Evolutionary conservation across 2,888 invertebrate genomes (phyloP).

Genomic region (Nephrotoma guestfalica): DNA sequence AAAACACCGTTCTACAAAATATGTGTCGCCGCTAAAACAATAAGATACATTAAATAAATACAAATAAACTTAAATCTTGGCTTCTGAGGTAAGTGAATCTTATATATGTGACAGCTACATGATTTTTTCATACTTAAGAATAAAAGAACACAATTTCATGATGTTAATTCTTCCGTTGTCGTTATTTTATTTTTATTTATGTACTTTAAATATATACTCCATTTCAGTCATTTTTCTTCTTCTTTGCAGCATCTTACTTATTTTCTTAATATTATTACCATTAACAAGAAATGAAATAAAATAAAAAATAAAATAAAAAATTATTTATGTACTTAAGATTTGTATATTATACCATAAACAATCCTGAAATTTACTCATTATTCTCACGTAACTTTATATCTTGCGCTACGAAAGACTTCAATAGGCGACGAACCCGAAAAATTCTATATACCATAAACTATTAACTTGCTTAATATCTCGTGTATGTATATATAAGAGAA

Average conservation of each 20-base stretch:
- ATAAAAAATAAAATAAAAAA: background rate
- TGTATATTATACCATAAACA: background rate
- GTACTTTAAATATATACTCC: background rate
- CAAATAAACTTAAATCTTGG: background rate
- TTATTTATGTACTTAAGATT: background rate
- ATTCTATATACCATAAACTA: background rate
- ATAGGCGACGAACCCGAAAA: background rate
- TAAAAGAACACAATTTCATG: background rate
- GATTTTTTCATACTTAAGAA: background rate
- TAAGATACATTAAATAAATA: too few relatives aligned
- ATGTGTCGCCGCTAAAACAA: too few relatives aligned
- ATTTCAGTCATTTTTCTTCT: background rate
- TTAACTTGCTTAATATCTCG: background rate
- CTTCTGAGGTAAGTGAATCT: background rate
- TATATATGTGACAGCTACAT: background rate
- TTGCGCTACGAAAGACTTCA: background rate
- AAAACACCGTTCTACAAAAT: too few relatives aligned
- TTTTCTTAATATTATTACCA: background rate
- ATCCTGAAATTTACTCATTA: background rate
- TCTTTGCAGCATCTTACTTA: background rate
- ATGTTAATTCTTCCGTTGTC: background rate
- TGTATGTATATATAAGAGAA: background rate
- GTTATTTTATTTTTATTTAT: background rate
- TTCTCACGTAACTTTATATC: background rate
- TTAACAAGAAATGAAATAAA: background rate